Base-by-base conservation (phyloP, 2,888 invertebrate genomes). In the Erynnis tages region DNA sequence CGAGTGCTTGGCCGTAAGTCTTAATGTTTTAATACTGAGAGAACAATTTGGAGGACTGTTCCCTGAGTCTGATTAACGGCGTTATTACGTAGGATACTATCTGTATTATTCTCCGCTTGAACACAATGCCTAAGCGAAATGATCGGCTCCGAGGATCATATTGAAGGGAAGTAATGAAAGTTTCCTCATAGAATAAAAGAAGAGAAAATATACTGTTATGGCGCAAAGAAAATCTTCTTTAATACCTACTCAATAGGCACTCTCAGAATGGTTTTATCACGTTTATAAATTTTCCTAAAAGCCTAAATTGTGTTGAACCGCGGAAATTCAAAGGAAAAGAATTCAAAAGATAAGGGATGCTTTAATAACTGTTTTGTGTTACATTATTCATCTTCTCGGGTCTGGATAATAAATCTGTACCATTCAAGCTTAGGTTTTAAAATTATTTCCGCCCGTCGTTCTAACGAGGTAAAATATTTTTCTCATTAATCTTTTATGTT, bases 151-250 rank as follows among this genome's bases (percentile, higher is more conserved):
- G 35, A 55, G 61, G 62, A 71, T 73, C 65, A 66, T 68, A 69
- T 71, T 65, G 69, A 61, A 66, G 59, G 63, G 66, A 71, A 69
- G 71, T 72, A 70, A 71, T 67, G 65, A 67, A 69, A 68, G 58
- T 66, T 62, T 56, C 59, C 58, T 61, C 63, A 58, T 60, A 61
- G 56, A 48, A 55, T 37, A 40, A 40, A 23, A 40, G 23, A 10
- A 35, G 45, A 21, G 46, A 50, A 60, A 61, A 61, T 59, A 61
- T 67, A 67, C 62, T 59, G 58, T 66, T 60, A 62, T 58, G 50
- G 44, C 32, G 49, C 56, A 57, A 63, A 58, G 61, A 59, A 11
- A 41, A 11, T 27, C 25, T 14, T 3, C 27, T 43, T 21, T 49
- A 41, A 49, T 41, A 43, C 13, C 19, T 27, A 35, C 19, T 27